Percentiles rank a stretch among this genome's conserved stretches.
Conservation (phyloP, 1,140 invertebrate genomes). For the Neodiprion fabricii region DNA sequence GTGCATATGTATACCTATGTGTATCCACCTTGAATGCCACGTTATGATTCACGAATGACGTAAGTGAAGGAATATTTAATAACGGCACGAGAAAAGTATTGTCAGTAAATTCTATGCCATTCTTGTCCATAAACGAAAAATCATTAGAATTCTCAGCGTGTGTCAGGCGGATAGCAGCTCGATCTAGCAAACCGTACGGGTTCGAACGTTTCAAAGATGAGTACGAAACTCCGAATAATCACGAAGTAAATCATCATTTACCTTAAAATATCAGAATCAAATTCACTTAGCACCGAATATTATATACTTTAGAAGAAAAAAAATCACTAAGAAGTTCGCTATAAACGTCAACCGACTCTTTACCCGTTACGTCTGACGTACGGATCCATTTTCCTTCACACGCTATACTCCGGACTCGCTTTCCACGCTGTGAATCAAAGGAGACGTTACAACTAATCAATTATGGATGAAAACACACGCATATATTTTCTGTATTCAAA, state of each 20-base stretch:
- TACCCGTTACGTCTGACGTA: conserved; percentile 13
- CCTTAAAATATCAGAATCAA: neutral
- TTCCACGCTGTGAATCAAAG: neutral
- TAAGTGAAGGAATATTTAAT: neutral
- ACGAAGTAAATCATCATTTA: neutral
- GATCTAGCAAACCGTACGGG: neutral
- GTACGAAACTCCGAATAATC: too few species aligned
- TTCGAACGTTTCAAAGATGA: too few species aligned
- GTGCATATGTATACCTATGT: neutral
- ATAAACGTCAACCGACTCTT: conserved; percentile 14
- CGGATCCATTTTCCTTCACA: conserved; percentile 8
- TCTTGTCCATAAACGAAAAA: neutral
- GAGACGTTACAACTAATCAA: neutral
- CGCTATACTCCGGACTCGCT: neutral
- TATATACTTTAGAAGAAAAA: too few species aligned
- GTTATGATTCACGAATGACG: neutral
- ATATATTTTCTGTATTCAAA: neutral
- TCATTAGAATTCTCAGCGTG: conserved; percentile 5
- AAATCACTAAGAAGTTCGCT: neutral
- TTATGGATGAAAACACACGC: neutral
- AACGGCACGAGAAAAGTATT: neutral
- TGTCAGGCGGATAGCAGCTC: neutral
- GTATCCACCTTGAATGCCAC: neutral
- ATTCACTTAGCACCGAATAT: conserved; percentile 7
- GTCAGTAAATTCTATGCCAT: too few species aligned